Percentiles rank a stretch among this genome's conserved stretches.
These are phyloP conservation scores for Paradoxurus hermaphroditus DNA, from an alignment of 2,113 vertebrate genomes.

Conservation along the genomic window DNA sequence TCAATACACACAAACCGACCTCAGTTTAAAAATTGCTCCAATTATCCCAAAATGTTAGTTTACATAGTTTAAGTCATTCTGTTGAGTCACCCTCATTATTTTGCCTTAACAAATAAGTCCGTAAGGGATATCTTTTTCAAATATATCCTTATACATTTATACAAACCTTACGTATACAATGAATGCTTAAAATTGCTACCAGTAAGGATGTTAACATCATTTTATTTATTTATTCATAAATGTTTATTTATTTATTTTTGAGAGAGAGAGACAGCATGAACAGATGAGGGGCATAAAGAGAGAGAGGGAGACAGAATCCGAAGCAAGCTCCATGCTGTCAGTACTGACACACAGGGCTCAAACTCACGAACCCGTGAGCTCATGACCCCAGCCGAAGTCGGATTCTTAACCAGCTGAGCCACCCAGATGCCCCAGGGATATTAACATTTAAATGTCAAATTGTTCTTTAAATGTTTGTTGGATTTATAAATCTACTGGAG, in stretches of 20 bases:
- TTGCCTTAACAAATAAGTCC: not conserved
- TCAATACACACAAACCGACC: not conserved
- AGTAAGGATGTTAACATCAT: not conserved
- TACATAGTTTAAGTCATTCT: not conserved
- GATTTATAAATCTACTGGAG: not conserved
- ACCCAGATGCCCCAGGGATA: not conserved
- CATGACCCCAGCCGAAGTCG: too few relatives aligned
- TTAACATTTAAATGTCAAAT: not conserved
- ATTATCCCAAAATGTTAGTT: not conserved
- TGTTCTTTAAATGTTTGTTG: not conserved
- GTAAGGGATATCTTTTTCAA: not conserved
- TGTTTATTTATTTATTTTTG: too few relatives aligned
- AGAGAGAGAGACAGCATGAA: too few relatives aligned
- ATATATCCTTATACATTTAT: not conserved
- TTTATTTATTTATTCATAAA: too few relatives aligned
- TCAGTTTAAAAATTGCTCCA: not conserved
- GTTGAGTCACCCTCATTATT: not conserved
- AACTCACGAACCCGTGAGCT: too few relatives aligned
- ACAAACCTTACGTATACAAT: not conserved
- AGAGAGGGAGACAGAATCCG: too few relatives aligned
- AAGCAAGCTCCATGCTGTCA: too few relatives aligned
- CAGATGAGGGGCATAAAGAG: too few relatives aligned
- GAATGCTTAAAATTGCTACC: not conserved
- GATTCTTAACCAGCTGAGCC: too few relatives aligned
- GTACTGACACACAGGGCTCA: too few relatives aligned